A percentile compares a stretch with the other conserved stretches of the same genome.
Conservation (phyloP, 2,797 vertebrate genomes). For the Arctocebus calabarensis region DNA sequence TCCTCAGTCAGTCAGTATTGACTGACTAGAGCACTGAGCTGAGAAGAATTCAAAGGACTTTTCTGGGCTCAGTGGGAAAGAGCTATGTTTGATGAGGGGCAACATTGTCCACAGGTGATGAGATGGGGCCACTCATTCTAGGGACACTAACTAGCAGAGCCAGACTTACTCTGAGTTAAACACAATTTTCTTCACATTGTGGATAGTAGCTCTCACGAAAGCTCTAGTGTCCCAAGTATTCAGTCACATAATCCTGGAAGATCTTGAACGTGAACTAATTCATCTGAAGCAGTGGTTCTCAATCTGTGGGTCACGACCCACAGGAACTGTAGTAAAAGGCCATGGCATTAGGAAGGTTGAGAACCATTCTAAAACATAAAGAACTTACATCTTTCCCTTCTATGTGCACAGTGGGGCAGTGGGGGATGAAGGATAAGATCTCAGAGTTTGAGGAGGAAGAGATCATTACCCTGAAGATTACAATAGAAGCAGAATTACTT, state of each 20-base stretch:
- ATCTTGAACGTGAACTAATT: neutral
- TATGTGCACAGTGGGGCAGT: neutral
- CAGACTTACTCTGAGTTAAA: neutral
- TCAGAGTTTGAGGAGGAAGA: neutral
- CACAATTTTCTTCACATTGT: neutral
- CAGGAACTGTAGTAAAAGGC: too few relatives aligned
- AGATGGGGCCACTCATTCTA: neutral
- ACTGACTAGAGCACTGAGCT: neutral
- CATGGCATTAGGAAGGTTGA: too few relatives aligned
- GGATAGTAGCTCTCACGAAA: neutral
- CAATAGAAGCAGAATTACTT: neutral
- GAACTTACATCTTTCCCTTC: neutral
- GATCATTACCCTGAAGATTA: neutral
- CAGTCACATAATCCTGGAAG: neutral
- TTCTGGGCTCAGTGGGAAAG: neutral
- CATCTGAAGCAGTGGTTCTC: neutral
- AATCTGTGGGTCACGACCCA: too few relatives aligned
- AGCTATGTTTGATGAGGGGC: neutral
- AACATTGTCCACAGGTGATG: neutral
- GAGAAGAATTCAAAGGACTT: neutral
- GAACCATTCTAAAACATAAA: neutral
- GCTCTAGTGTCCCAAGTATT: neutral
- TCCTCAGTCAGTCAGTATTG: neutral
- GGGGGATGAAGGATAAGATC: neutral
- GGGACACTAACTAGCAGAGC: neutral